phyloP scores from a whole-genome alignment of 2,888 invertebrate genomes.

The Drosophila picticornis region DNA sequence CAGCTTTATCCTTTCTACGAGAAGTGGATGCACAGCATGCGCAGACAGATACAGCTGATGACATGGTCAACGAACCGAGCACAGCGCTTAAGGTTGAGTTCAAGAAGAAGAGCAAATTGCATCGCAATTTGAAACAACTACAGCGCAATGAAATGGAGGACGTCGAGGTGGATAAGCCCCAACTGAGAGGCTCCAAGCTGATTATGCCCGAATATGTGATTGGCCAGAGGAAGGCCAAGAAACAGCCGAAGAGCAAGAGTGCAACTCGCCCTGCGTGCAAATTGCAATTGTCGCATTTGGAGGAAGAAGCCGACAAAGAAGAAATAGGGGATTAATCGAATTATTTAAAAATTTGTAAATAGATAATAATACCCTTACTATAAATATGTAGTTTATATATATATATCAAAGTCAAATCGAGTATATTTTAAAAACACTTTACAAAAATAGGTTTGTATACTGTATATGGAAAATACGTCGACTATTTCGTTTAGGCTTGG shows the following conservation, averaged over 20 bases:
- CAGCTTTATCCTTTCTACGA: conserved; percentile 91
- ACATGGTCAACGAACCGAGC: not conserved
- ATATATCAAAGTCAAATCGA: conserved; percentile 15
- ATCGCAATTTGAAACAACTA: conserved; percentile 73
- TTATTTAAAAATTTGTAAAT: not conserved
- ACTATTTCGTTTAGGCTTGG: conserved; percentile 45
- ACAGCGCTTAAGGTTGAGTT: conserved; percentile 77
- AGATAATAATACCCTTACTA: conserved; percentile 9
- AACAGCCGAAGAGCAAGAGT: conserved; percentile 72
- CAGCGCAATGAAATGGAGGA: conserved; percentile 73
- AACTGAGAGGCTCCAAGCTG: conserved; percentile 89
- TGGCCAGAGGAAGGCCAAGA: conserved; percentile 86
- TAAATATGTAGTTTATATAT: conserved; percentile 31
- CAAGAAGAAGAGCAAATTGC: conserved; percentile 83
- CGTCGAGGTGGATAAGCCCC: conserved; percentile 84
- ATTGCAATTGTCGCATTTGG: conserved; percentile 87
- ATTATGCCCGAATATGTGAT: conserved; percentile 94
- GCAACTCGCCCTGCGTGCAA: conserved; percentile 80
- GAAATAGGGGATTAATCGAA: conserved; percentile 38
- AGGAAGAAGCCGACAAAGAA: conserved; percentile 80
- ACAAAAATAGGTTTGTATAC: conserved; percentile 22
- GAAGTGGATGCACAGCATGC: conserved; percentile 88
- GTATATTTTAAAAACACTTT: conserved; percentile 1
- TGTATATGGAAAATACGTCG: conserved; percentile 27
- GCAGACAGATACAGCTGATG: conserved; percentile 57